phyloP scores from a whole-genome alignment of 2,113 vertebrate genomes.

The Neodon shergylaensis region DNA sequence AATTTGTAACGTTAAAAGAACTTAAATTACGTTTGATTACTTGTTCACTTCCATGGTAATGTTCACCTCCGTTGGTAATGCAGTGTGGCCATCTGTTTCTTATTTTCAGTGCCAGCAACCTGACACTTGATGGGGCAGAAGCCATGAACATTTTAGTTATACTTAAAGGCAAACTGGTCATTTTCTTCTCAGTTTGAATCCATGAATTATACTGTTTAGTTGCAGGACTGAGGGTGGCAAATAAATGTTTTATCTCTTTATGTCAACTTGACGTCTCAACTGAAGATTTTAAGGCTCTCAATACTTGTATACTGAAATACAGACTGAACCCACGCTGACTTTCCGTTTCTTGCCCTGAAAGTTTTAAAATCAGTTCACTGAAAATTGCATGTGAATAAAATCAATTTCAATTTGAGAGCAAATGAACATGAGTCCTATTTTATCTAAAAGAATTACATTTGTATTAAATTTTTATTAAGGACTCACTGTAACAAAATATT shows the following conservation, averaged over 20 bases:
- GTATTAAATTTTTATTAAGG: conserved; percentile 23
- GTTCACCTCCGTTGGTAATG: conserved; percentile 76
- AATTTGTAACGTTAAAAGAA: conserved; percentile 81
- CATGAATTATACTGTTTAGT: conserved; percentile 74
- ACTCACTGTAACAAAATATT: not conserved
- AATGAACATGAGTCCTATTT: conserved; percentile 48
- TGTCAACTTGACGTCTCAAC: conserved; percentile 47
- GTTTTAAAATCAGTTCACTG: not conserved
- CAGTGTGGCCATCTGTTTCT: conserved; percentile 82
- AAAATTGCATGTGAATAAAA: not conserved
- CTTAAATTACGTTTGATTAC: conserved; percentile 82
- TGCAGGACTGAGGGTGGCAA: conserved; percentile 45
- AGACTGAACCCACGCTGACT: not conserved
- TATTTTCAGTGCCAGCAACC: conserved; percentile 79
- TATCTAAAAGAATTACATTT: not conserved
- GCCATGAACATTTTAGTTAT: conserved; percentile 67
- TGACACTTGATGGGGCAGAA: conserved; percentile 73
- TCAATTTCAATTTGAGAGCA: conserved; percentile 43
- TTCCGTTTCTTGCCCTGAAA: not conserved
- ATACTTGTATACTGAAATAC: not conserved
- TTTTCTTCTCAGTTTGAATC: conserved; percentile 68
- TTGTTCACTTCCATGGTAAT: conserved; percentile 79
- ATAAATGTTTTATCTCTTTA: conserved; percentile 53
- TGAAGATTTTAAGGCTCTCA: conserved; percentile 29
- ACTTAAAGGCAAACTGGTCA: conserved; percentile 79